These are phyloP conservation scores for Catocala fraxini DNA, from an alignment of 2,888 invertebrate species.

Conservation along the genomic window DNA sequence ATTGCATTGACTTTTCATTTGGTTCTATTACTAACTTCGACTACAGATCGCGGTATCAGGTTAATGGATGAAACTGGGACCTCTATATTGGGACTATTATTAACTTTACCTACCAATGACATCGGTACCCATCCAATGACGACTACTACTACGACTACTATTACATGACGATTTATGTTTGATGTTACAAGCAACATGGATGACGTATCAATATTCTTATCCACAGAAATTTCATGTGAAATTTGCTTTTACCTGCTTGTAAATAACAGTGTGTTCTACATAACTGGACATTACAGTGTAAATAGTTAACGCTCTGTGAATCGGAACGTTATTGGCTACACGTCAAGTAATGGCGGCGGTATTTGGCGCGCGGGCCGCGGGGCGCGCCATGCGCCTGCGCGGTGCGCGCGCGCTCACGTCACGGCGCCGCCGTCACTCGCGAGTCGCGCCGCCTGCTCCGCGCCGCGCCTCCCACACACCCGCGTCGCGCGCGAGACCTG, in stretches of 20 bases:
- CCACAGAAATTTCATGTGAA: neutral
- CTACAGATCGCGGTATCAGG: no score
- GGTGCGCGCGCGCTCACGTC: slow-evolving; percentile 54
- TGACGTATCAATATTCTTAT: neutral
- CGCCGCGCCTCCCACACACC: slow-evolving; percentile 41
- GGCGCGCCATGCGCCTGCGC: slow-evolving; percentile 37
- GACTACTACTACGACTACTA: no score
- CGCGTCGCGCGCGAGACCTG: slow-evolving; percentile 53
- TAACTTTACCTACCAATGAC: no score
- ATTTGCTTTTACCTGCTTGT: neutral
- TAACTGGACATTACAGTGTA: neutral
- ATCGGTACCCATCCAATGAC: no score
- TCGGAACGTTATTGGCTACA: slow-evolving; percentile 52
- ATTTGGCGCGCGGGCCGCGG: slow-evolving; percentile 26
- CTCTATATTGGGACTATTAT: no score
- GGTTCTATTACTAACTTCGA: no score
- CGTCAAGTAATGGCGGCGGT: slow-evolving; percentile 50
- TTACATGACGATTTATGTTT: no score
- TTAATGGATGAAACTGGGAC: neutral
- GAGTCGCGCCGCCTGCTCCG: slow-evolving; percentile 45
- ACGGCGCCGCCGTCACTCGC: slow-evolving; percentile 41
- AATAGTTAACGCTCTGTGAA: slow-evolving; percentile 34
- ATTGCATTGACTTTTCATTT: neutral
- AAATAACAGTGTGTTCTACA: neutral
- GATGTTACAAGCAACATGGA: no score